Conservation (phyloP, 2,888 invertebrate genomes). For the Epirrita christyi region DNA sequence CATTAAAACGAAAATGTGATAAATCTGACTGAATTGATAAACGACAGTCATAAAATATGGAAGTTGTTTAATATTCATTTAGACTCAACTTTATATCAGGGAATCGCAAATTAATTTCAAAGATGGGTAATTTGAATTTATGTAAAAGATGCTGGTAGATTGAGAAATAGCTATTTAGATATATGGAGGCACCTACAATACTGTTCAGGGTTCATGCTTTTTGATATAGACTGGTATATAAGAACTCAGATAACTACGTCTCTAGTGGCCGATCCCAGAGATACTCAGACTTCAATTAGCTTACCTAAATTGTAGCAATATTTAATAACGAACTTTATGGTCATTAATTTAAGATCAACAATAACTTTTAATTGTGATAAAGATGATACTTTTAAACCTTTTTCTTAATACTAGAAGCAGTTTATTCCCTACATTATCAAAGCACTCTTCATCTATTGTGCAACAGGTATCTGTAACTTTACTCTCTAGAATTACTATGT, state of each 20-base stretch:
- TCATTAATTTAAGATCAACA: too few species aligned
- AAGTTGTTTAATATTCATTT: constrained; percentile 31
- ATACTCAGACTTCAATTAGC: too few species aligned
- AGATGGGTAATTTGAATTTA: constrained; percentile 10
- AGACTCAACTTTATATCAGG: constrained; percentile 22
- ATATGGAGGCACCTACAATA: too few species aligned
- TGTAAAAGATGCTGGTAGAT: neutral
- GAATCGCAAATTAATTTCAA: constrained; percentile 15
- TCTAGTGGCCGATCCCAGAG: too few species aligned
- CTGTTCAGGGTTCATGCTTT: too few species aligned
- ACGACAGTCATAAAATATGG: constrained; percentile 23
- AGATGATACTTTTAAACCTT: too few species aligned
- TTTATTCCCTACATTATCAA: neutral
- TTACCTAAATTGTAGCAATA: too few species aligned
- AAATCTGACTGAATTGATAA: constrained; percentile 31
- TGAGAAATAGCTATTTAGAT: too few species aligned
- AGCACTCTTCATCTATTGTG: neutral
- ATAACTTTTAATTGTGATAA: too few species aligned
- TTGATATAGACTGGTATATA: too few species aligned
- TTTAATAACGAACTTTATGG: too few species aligned
- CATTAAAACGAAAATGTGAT: constrained; percentile 27
- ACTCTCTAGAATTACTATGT: neutral
- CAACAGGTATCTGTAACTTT: constrained; percentile 8
- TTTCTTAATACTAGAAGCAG: neutral
- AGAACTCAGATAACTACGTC: too few species aligned